Conservation (phyloP, 1,140 invertebrate species). For the Holotrichia oblita region DNA sequence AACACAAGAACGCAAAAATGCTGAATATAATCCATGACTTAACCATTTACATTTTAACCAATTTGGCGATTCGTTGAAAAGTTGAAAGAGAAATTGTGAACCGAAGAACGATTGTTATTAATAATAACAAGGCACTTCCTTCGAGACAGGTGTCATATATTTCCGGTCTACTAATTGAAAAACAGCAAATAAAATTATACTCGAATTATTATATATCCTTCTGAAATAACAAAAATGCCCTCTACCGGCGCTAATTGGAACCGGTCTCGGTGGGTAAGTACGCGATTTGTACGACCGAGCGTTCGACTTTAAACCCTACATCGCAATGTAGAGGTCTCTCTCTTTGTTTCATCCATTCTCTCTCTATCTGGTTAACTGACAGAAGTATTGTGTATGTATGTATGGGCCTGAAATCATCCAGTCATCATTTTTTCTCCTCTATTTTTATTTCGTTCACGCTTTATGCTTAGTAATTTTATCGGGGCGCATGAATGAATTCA, state of each 20-base stretch:
- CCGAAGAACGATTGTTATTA: slow-evolving; percentile 34
- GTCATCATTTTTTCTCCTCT: slow-evolving; percentile 46
- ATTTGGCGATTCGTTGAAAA: slow-evolving; percentile 7
- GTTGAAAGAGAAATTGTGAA: background rate
- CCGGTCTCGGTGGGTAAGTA: slow-evolving; percentile 46
- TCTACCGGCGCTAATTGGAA: slow-evolving; percentile 48
- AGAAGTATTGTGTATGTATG: slow-evolving; percentile 45
- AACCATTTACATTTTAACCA: background rate
- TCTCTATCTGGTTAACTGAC: slow-evolving; percentile 43
- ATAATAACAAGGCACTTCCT: slow-evolving; percentile 44
- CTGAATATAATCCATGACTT: background rate
- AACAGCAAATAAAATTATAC: slow-evolving; percentile 51
- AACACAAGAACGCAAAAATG: no score
- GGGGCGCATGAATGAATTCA: slow-evolving; percentile 36
- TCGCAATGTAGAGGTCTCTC: background rate
- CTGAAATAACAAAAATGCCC: slow-evolving; percentile 47
- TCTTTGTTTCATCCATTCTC: background rate
- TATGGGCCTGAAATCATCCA: slow-evolving; percentile 45
- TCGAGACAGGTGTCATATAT: slow-evolving; percentile 53
- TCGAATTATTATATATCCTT: slow-evolving; percentile 48
- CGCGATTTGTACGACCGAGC: slow-evolving; percentile 42
- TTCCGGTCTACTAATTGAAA: slow-evolving; percentile 51
- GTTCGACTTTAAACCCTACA: background rate
- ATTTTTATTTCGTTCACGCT: slow-evolving; percentile 45
- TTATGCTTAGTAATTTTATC: slow-evolving; percentile 41